Conservation (phyloP, 2,888 invertebrate species). For the Phytoseiulus persimilis region DNA sequence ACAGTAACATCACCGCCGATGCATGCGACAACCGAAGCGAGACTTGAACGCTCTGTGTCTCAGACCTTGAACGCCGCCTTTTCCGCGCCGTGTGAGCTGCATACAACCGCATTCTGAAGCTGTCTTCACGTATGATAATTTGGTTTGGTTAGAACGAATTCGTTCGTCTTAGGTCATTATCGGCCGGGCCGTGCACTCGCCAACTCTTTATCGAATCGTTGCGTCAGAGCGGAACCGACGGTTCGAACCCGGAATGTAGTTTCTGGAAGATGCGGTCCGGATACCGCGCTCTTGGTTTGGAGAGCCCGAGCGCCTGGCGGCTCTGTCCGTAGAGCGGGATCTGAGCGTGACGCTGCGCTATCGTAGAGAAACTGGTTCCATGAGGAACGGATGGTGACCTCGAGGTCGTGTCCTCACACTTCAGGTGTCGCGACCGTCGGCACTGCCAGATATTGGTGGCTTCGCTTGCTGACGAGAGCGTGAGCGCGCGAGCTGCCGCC, state of each 20-base stretch:
- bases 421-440: not conserved
- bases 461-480: not conserved
- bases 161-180: not conserved
- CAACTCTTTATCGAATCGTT: not conserved
- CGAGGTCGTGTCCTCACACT: not conserved
- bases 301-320: no score
- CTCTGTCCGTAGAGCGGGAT: no score
- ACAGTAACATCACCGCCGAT: not conserved
- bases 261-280: no score
- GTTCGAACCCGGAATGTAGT: not conserved
- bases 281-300: no score
- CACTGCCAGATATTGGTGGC: not conserved
- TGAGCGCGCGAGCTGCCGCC: not conserved
- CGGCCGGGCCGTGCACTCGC: not conserved
- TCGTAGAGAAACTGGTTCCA: not conserved
- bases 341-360: no score
- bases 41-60: not conserved
- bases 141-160: not conserved
- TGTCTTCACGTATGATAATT: not conserved
- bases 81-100: not conserved
- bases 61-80: not conserved
- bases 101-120: not conserved
- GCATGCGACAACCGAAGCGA: not conserved
- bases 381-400: not conserved
- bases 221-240: not conserved